Conservation (phyloP, 2,797 vertebrate species). For the Yasuhikotakia modesta region DNA sequence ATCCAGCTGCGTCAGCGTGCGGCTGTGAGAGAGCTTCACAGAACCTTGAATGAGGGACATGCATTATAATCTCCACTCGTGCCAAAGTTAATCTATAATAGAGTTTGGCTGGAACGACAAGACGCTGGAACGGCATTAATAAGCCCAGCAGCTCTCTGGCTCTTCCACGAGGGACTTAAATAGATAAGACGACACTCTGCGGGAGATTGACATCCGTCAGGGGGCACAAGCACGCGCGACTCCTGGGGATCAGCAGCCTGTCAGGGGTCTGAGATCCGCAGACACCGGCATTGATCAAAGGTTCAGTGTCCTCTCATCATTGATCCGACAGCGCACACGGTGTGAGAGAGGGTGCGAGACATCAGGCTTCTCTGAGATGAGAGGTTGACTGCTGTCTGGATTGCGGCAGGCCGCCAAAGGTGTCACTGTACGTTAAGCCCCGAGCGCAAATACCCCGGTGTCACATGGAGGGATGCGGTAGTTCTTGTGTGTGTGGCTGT, state of each 20-base stretch:
- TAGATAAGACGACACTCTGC: conserved; percentile 37
- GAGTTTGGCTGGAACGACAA: conserved; percentile 66
- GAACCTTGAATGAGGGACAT: conserved; percentile 45
- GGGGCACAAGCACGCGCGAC: conserved; percentile 24
- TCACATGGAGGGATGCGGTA: neutral
- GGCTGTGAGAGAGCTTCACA: conserved; percentile 48
- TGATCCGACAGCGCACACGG: conserved; percentile 62
- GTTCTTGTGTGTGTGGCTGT: neutral
- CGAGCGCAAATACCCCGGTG: conserved; percentile 7
- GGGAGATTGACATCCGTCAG: conserved; percentile 45
- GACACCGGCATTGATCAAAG: conserved; percentile 69
- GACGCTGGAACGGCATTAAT: conserved; percentile 72
- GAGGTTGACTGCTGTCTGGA: conserved; percentile 26
- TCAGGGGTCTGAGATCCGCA: conserved; percentile 47
- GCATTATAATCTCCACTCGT: conserved; percentile 57
- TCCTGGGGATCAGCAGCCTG: conserved; percentile 25
- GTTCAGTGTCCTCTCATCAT: conserved; percentile 64
- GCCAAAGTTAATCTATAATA: conserved; percentile 76
- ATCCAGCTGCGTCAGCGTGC: conserved; percentile 48
- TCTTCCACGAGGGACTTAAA: conserved; percentile 10
- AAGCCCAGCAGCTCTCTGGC: conserved; percentile 62
- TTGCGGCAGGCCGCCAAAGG: conserved; percentile 35
- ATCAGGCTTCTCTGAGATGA: conserved; percentile 36
- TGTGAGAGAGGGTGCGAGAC: conserved; percentile 49
- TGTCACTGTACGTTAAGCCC: conserved; percentile 25